phyloP scores from a whole-genome alignment of 2,888 invertebrate species.

The Cephonodes hylas region DNA sequence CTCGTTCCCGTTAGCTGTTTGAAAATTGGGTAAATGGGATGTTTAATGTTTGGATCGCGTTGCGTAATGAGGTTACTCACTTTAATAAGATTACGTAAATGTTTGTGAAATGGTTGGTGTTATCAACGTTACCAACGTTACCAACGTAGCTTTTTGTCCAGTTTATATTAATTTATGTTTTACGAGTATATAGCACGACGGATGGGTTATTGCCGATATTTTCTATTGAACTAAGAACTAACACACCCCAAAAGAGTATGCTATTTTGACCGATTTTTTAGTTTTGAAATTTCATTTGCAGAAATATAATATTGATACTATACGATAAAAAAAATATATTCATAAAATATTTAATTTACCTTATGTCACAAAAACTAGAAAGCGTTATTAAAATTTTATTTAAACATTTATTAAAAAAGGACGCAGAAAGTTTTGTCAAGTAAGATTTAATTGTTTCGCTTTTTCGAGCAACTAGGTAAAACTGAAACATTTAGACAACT shows the following conservation, averaged over 20 bases:
- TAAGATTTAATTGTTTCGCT: not conserved
- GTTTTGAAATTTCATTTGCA: too few species aligned
- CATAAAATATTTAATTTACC: too few species aligned
- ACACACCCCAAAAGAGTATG: too few species aligned
- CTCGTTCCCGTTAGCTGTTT: not conserved
- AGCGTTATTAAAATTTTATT: not conserved
- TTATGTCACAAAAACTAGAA: not conserved
- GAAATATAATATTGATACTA: too few species aligned
- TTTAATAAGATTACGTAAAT: constrained; percentile 4
- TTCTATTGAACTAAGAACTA: too few species aligned
- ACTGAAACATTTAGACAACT: not conserved
- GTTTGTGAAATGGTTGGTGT: not conserved
- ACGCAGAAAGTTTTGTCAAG: not conserved
- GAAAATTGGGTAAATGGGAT: not conserved
- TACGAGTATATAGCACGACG: too few species aligned
- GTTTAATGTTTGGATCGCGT: constrained; percentile 20
- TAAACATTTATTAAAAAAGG: not conserved
- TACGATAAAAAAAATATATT: too few species aligned
- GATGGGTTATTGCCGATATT: too few species aligned
- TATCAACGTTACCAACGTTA: too few species aligned
- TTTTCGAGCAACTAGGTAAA: constrained; percentile 4
- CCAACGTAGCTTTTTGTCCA: too few species aligned
- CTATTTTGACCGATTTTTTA: too few species aligned
- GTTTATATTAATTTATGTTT: too few species aligned
- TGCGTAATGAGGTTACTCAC: not conserved